Base-by-base conservation (phyloP, 2,888 invertebrate species). In the Crocallis elinguaria region DNA sequence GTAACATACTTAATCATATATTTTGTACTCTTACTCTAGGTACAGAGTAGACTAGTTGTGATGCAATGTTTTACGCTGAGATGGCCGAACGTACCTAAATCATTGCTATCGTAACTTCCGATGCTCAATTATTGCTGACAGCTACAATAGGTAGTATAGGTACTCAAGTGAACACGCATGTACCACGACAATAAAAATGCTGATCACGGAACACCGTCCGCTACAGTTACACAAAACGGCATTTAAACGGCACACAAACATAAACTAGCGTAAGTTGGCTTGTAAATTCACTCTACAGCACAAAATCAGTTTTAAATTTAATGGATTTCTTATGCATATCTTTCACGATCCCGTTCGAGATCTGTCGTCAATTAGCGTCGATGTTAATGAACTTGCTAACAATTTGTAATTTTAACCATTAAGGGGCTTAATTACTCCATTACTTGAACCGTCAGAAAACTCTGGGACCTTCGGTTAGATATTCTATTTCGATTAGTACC, bases 351-450 rank as follows among this genome's bases (percentile, higher is more conserved):
- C 21, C 51, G 38, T 45, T 55, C 42, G 49, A 33, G 17, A 44
- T 43, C 49, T 43, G 43, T 35, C 46, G 42, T 17, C 48, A 44
- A 56, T 55, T 48, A 52, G 55, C 25, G 38, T 38, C 51, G 42
- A 50, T 38, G 48, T 29, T 44, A 49, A 45, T 37, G 57, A 52
- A 55, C 49, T 25, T n/a, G 6, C 19, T 2, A 25, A 14, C 23
- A 25, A 30, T 39, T 32, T 32, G 32, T 48, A 8, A 33, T 29
- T 21, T 25, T 6, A 12, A 11, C 36, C 27, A 36, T 44, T 17
- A 23, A 29, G 27, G 19, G 4, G 12, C 19, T 29, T 25, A 11
- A 43, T 35, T 43, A 23, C 1, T 42, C 13, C 0, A 9, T 13
- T 11, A 5, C n/a, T 14, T 11, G 7, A 12, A 19, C 44, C 27